Evolutionary conservation across 2,888 invertebrate genomes (phyloP), one percentile per base, ranked within the genome.

Genomic region (Drosophila antonietae): DNA sequence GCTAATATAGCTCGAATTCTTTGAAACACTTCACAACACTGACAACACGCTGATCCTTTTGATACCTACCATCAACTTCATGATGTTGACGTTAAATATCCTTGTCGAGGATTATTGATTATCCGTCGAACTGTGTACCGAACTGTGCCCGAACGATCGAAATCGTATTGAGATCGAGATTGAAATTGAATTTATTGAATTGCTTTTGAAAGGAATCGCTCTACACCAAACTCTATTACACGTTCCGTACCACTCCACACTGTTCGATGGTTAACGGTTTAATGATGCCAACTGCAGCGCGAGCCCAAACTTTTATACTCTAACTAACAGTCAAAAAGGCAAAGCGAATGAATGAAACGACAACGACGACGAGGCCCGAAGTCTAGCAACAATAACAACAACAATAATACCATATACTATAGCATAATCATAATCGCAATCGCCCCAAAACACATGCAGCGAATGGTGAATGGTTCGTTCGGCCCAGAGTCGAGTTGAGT

Each of bases 11-110:
- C 0, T 75, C 33, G 20, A 37, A 15, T 61, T 77, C 44, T 57
- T 52, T 49, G 12, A 31, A 2, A 15, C 73, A 52, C 58, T 58
- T 59, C 47, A 75, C 63, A 63, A 23, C 70, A 79, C 65, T 74
- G 53, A 74, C 28, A 28, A 71, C 74, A 62, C 15, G 15, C 15
- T 37, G 46, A 47, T 63, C 43, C 61, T 63, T 57, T 57, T 51
- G 28, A 81, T 89, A 91, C 92, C 84, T 90, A 92, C 92, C 92
- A 92, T 88, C 87, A 91, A 87, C 90, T 92, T 91, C 92, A 92
- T 92, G 74, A 76, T 89, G 80, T 74, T 89, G 81, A 69, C 60
- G 68, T 71, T 33, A 58, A 59, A 41, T 82, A 76, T 83, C 78
- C 80, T 82, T 66, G 52, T 72, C 46, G 58, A 33, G 68, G 73